Evolutionary conservation across 2,888 invertebrate species (phyloP).

Genomic region (Cylloceria caligata): DNA sequence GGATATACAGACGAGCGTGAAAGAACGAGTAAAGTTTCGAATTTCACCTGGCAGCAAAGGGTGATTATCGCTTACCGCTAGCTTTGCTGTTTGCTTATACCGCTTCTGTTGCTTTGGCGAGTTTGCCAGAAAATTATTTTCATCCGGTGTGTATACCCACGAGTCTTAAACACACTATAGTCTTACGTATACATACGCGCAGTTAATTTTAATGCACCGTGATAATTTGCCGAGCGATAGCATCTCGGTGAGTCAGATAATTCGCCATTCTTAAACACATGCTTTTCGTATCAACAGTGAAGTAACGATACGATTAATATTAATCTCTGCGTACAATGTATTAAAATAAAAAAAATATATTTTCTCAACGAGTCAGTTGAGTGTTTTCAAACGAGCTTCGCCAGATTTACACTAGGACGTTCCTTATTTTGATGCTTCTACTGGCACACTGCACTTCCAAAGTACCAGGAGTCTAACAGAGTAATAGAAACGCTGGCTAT

Average conservation of each 20-base stretch:
- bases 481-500: neutral
- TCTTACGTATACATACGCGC: neutral
- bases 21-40: slow-evolving; percentile 39
- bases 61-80: slow-evolving; percentile 41
- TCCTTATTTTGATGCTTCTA: neutral
- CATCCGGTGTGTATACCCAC: slow-evolving; percentile 36
- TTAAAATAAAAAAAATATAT: neutral
- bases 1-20: neutral
- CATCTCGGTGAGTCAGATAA: neutral
- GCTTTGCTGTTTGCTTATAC: slow-evolving; percentile 7
- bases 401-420: neutral
- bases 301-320: slow-evolving; percentile 5
- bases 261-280: neutral
- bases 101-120: slow-evolving; percentile 6
- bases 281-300: neutral
- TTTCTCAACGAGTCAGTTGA: neutral
- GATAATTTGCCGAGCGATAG: slow-evolving; percentile 7
- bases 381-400: neutral
- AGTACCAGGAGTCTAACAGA: neutral
- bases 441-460: neutral
- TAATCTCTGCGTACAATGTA: neutral
- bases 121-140: slow-evolving; percentile 64
- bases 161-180: neutral
- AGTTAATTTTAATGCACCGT: slow-evolving; percentile 11
- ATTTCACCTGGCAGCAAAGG: slow-evolving; percentile 48